phyloP scores from a whole-genome alignment of 2,888 invertebrate genomes.

The Epirrita christyi region DNA sequence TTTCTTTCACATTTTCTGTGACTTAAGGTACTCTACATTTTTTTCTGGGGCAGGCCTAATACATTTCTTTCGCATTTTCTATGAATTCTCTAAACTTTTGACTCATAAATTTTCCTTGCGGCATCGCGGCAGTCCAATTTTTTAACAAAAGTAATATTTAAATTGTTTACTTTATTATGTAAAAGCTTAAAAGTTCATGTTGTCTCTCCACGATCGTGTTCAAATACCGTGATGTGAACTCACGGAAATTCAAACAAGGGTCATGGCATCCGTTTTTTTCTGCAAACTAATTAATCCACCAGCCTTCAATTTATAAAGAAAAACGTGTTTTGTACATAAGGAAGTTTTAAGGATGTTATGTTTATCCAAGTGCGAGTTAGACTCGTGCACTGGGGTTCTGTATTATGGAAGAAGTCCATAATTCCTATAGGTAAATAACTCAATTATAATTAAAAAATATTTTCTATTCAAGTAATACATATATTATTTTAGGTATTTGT shows the following conservation, averaged over 20 bases:
- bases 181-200: background rate
- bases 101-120: too few species aligned
- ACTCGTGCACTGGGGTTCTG: background rate
- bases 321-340: slow-evolving; percentile 13
- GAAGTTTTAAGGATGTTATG: slow-evolving; percentile 7
- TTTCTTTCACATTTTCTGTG: too few species aligned
- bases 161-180: background rate
- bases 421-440: too few species aligned
- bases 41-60: too few species aligned
- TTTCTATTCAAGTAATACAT: too few species aligned
- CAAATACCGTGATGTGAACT: slow-evolving; percentile 28
- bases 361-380: background rate
- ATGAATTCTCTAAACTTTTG: too few species aligned
- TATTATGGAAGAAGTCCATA: background rate
- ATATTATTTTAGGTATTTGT: too few species aligned
- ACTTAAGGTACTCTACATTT: too few species aligned
- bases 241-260: slow-evolving; percentile 38
- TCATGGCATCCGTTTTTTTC: slow-evolving; percentile 27
- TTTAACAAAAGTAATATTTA: too few species aligned
- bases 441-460: too few species aligned
- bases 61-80: too few species aligned
- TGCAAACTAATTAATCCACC: slow-evolving; percentile 26
- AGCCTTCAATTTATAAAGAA: slow-evolving; percentile 29
- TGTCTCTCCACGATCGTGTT: slow-evolving; percentile 9
- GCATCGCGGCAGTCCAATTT: too few species aligned